Percentiles rank a stretch among this genome's conserved stretches.
Conservation (phyloP, 1,140 invertebrate genomes). For the Drosophila saltans region DNA sequence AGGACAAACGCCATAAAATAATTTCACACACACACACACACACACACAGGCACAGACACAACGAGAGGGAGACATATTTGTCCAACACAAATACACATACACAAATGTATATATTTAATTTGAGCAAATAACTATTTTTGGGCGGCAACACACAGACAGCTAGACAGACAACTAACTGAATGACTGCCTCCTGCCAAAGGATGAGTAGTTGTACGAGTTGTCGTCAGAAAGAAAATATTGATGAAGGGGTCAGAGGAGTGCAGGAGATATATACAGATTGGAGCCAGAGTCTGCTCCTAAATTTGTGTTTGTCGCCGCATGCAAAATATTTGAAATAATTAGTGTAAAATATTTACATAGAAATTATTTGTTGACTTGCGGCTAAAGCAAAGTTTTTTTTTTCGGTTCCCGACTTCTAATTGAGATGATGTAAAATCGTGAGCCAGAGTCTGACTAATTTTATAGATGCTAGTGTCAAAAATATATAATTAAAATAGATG, state of each 20-base stretch:
- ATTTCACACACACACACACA: constrained; percentile 46
- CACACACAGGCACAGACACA: constrained; percentile 1
- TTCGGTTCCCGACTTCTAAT: constrained; percentile 43
- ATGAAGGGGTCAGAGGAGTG: too few relatives aligned
- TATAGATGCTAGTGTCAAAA: constrained; percentile 10
- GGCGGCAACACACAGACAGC: constrained; percentile 39
- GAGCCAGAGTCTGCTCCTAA: constrained; percentile 11
- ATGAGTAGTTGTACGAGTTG: background rate
- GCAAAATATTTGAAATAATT: constrained; percentile 76
- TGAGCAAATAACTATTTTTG: constrained; percentile 73
- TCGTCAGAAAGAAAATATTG: too few relatives aligned
- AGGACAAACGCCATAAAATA: constrained; percentile 70
- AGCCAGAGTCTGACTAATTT: background rate
- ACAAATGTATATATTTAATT: constrained; percentile 80
- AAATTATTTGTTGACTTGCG: constrained; percentile 78
- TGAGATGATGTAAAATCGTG: constrained; percentile 32
- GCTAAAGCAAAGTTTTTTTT: constrained; percentile 10
- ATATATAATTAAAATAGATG: too few relatives aligned
- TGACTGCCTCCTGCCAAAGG: constrained; percentile 11
- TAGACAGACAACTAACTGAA: background rate
- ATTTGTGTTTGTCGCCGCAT: constrained; percentile 52
- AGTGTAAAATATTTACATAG: constrained; percentile 80
- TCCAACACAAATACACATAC: constrained; percentile 66
- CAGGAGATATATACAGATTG: background rate
- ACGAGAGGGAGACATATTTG: constrained; percentile 59